Base-by-base conservation (phyloP, 2,888 invertebrate genomes). In the Gortyna flavago region DNA sequence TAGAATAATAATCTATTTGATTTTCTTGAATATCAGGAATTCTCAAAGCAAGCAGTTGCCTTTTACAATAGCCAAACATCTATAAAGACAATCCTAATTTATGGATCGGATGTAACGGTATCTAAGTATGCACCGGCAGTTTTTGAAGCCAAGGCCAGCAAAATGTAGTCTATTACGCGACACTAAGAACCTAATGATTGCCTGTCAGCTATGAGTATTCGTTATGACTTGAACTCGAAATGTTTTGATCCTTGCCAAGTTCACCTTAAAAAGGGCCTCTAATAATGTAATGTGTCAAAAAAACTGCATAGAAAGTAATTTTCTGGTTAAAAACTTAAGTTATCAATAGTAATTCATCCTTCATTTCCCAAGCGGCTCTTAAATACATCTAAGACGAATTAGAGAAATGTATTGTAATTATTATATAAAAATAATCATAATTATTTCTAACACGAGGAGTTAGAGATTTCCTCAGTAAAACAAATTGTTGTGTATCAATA, bases 71-170 rank as follows among this genome's bases (percentile, higher is more conserved):
- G 2, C 32, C n/a, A 38, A 32, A 32, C 16, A 74, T 48, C 2
- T 29, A 25, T 65, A 57, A 51, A 35, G 25, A 41, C 48, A 77
- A 68, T 81, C 35, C 82, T 71, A 71, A 80, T 72, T 77, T 68
- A 81, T 82, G 62, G 57, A 82, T 82, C 77, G 48, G 75, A 79
- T 70, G 64, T 71, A 57, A 67, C 57, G 41, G 44, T 71, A 71
- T 59, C 51, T 68, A 65, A 65, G 76, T 76, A 82, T 77, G 75
- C 84, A 54, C 83, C 38, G n/a, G 41, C 68, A 64, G 79, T 79
- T 83, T 82, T 83, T 75, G 71, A 82, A 83, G 84, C 75, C 82
- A 82, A 83, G 82, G 82, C 64, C 64, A 71, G 44, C 67, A 73
- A 83, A 81, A 79, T 64, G 74, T 68, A 71, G 71, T 65, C 59